Evolutionary conservation across 2,888 invertebrate genomes (phyloP).

Genomic region (Caenorhabditis wallacei): DNA sequence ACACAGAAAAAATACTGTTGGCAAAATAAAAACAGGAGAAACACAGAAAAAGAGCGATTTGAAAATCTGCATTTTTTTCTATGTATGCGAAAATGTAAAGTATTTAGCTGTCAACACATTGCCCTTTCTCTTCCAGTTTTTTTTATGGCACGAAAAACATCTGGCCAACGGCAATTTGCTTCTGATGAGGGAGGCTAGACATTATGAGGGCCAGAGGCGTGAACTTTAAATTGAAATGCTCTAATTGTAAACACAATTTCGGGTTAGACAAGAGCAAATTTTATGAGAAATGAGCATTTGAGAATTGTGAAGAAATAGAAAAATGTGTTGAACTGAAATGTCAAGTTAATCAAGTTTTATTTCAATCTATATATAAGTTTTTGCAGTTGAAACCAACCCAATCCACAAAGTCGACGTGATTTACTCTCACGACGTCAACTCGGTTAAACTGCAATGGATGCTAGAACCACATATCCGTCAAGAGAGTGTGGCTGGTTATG

Average conservation of each 20-base stretch:
- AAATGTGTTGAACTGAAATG: background rate
- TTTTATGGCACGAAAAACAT: constrained; percentile 22
- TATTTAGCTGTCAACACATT: constrained; percentile 52
- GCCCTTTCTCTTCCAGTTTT: constrained; percentile 25
- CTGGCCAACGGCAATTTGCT: constrained; percentile 32
- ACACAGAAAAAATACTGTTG: background rate
- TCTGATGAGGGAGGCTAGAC: constrained; percentile 55
- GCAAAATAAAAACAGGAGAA: background rate
- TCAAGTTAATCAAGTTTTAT: background rate
- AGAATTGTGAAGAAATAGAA: background rate
- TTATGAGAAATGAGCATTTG: too few relatives aligned
- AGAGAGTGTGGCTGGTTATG: constrained; percentile 78
- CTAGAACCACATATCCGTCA: constrained; percentile 76
- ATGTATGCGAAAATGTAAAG: constrained; percentile 53
- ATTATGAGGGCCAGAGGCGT: constrained; percentile 7
- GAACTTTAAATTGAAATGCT: constrained; percentile 22
- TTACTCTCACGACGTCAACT: constrained; percentile 81
- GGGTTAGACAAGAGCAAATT: too few relatives aligned
- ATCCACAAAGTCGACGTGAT: constrained; percentile 82
- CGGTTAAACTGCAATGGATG: constrained; percentile 82
- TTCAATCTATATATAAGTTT: background rate
- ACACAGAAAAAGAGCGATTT: constrained; percentile 14
- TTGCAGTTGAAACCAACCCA: constrained; percentile 78
- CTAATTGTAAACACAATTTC: background rate
- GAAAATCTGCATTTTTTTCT: constrained; percentile 46